phyloP scores from a whole-genome alignment of 1,140 invertebrate species.

The Trypoxylus dichotomus region DNA sequence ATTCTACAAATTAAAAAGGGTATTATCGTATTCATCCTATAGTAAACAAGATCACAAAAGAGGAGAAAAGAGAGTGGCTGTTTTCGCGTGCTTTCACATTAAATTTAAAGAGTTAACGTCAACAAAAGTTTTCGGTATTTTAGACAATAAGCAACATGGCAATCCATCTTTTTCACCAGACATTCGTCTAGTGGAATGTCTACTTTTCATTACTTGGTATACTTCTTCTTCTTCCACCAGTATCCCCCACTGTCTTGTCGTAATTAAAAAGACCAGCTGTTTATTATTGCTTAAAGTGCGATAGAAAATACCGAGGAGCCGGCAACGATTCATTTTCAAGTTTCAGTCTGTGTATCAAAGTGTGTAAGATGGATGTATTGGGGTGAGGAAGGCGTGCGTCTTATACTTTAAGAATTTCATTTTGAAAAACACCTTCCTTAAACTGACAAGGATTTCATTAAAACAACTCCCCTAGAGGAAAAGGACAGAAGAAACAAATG shows the following conservation, averaged over 20 bases:
- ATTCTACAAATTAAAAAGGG: background rate
- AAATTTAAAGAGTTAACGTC: slow-evolving; percentile 38
- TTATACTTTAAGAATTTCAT: slow-evolving; percentile 10
- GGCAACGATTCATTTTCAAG: background rate
- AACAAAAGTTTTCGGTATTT: slow-evolving; percentile 37
- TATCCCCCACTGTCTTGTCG: background rate
- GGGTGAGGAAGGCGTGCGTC: background rate
- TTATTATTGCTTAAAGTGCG: slow-evolving; percentile 35
- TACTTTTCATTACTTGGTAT: slow-evolving; percentile 40
- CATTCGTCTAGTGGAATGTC: slow-evolving; percentile 33
- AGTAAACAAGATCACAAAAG: slow-evolving; percentile 33
- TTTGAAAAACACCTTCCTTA: slow-evolving; percentile 17
- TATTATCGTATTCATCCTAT: background rate
- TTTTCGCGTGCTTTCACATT: slow-evolving; percentile 29
- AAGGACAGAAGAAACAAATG: background rate
- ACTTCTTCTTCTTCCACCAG: slow-evolving; percentile 33
- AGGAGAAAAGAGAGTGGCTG: background rate
- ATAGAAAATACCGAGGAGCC: slow-evolving; percentile 22
- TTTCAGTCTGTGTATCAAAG: background rate
- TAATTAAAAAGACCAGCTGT: slow-evolving; percentile 40
- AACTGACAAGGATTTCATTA: slow-evolving; percentile 17
- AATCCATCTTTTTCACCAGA: slow-evolving; percentile 39
- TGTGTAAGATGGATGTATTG: background rate
- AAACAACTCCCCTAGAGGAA: background rate
- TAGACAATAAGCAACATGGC: slow-evolving; percentile 39